These are phyloP conservation scores for Campylomormyrus numenius DNA, from an alignment of 2,113 vertebrate genomes.

Conservation along the genomic window DNA sequence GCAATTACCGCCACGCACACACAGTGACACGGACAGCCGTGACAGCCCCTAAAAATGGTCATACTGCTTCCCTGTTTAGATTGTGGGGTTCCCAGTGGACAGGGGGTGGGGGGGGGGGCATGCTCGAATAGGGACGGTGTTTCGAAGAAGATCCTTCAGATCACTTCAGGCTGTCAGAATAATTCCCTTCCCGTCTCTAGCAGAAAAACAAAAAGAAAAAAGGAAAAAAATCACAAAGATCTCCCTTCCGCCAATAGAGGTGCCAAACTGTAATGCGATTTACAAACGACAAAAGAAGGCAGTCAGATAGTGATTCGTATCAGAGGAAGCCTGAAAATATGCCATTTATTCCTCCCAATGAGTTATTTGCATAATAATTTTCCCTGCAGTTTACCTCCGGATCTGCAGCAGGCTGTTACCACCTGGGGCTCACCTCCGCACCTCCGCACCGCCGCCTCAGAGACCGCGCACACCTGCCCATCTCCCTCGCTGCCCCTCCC, in stretches of 20 bases:
- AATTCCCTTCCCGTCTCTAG: neutral
- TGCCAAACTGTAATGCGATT: neutral
- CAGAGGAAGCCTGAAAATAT: neutral
- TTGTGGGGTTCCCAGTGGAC: neutral
- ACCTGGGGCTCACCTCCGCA: neutral
- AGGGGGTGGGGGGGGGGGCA: too few species aligned
- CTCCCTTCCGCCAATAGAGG: neutral
- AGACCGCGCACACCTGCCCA: neutral
- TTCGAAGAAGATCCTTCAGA: neutral
- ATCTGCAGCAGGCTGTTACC: neutral
- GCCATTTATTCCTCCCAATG: neutral
- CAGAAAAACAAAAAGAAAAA: neutral
- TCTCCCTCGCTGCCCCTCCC: neutral
- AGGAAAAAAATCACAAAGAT: neutral
- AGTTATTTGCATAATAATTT: constrained; percentile 10
- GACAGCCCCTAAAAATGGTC: neutral
- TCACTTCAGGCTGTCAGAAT: neutral
- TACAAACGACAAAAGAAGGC: neutral
- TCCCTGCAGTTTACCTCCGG: constrained; percentile 4
- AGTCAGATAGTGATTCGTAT: neutral
- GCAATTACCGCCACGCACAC: neutral
- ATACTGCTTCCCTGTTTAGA: neutral
- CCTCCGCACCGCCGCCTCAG: too few species aligned
- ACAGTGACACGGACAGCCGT: neutral
- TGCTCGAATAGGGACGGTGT: neutral